Evolutionary conservation across 2,113 vertebrate genomes (phyloP).

Genomic region (Festucalex cinctus): DNA sequence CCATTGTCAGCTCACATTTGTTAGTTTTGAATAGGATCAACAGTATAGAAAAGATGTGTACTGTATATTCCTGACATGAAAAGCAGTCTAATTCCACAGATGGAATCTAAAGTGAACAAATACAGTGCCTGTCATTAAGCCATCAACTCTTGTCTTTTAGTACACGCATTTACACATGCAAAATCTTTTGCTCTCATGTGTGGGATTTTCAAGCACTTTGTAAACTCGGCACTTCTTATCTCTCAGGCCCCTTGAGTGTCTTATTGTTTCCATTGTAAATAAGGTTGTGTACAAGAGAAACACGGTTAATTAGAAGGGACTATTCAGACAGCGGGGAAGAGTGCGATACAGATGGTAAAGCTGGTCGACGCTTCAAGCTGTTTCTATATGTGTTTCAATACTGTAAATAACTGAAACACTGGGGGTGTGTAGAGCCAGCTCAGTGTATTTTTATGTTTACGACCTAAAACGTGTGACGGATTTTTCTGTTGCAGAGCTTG

Average conservation of each 20-base stretch:
- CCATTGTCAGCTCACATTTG: too few species aligned
- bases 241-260: conserved; percentile 44
- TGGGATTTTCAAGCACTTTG: conserved; percentile 34
- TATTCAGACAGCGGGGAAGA: conserved; percentile 50
- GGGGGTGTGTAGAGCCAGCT: conserved; percentile 14
- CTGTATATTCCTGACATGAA: background rate
- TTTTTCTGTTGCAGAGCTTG: conserved; percentile 75
- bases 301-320: conserved; percentile 62
- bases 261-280: conserved; percentile 58
- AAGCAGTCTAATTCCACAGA: background rate
- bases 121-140: conserved; percentile 13
- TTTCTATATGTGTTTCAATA: conserved; percentile 44
- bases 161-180: conserved; percentile 23
- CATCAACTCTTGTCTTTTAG: conserved; percentile 28
- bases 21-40: background rate
- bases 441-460: conserved; percentile 9
- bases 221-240: conserved; percentile 34
- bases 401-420: conserved; percentile 49
- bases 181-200: conserved; percentile 33
- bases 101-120: background rate
- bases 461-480: background rate
- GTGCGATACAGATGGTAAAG: conserved; percentile 47
- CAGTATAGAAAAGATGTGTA: background rate
- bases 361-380: conserved; percentile 43
- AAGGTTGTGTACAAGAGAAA: conserved; percentile 50